Evolutionary conservation across 2,888 invertebrate genomes (phyloP), one percentile per base, ranked within the genome.

Genomic region (Pemphredon lugubris): DNA sequence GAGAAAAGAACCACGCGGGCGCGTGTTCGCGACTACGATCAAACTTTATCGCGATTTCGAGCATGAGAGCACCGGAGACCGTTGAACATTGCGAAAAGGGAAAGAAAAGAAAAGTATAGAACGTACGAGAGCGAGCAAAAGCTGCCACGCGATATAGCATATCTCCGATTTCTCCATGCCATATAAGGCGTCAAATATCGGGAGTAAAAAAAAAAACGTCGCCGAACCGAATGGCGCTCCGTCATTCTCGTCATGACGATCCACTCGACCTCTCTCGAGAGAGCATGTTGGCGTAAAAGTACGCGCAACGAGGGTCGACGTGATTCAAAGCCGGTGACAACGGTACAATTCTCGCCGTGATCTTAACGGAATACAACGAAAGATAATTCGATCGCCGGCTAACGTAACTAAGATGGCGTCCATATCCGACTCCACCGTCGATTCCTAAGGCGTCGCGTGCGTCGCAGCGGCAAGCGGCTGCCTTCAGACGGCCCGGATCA

Each of bases 321-420:
- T n/a, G n/a, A n/a, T n/a, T n/a, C n/a, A n/a, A n/a, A n/a, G n/a
- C n/a, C n/a, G n/a, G n/a, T n/a, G n/a, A n/a, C n/a, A n/a, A n/a
- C n/a, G n/a, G n/a, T n/a, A n/a, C n/a, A n/a, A n/a, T n/a, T n/a
- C n/a, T n/a, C n/a, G n/a, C n/a, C n/a, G n/a, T n/a, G n/a, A n/a
- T n/a, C n/a, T n/a, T n/a, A n/a, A n/a, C n/a, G n/a, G n/a, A n/a
- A n/a, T n/a, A n/a, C n/a, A n/a, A n/a, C n/a, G n/a, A n/a, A n/a
- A n/a, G n/a, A n/a, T n/a, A n/a, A n/a, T n/a, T n/a, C 47, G 77
- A 53, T 85, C 79, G 77, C 86, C 86, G 86, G 84, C 78, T 78
- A 76, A n/a, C 70, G 79, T 76, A 73, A 79, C 73, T 75, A 87
- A 86, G 67, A 87, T 87, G 87, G 87, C 87, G 87, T 70, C 42